Evolutionary conservation across 1,140 invertebrate species (phyloP).

Genomic region (Pseudomyrmex pallidus): DNA sequence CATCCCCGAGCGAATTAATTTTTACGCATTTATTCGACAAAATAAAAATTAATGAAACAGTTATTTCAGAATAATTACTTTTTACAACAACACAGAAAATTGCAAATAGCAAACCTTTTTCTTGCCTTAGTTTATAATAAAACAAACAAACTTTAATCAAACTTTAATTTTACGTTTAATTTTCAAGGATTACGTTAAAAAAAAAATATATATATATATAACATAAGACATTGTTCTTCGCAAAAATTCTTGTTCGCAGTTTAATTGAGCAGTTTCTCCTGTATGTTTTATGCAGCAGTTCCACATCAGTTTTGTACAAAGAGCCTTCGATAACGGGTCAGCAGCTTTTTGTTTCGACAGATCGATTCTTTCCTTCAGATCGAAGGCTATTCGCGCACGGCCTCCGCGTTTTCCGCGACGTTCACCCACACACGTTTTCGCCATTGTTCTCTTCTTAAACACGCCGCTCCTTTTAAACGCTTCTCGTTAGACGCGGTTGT

Average conservation of each 20-base stretch:
- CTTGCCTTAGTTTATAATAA: too few relatives aligned
- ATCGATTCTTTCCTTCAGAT: conserved; percentile 31
- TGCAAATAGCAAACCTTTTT: too few relatives aligned
- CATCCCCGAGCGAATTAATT: conserved; percentile 10
- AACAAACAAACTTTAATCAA: neutral
- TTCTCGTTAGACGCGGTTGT: conserved; percentile 46
- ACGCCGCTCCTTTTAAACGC: conserved; percentile 53
- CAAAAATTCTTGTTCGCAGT: neutral
- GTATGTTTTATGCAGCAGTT: neutral
- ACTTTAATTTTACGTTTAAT: neutral
- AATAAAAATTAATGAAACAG: neutral
- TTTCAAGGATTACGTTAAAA: too few relatives aligned
- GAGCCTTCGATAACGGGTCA: neutral
- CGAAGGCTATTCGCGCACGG: conserved; percentile 32
- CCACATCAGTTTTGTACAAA: neutral
- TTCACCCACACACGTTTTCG: conserved; percentile 51
- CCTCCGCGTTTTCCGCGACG: conserved; percentile 48
- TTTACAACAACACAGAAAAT: neutral
- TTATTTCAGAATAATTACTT: neutral
- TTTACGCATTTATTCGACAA: neutral
- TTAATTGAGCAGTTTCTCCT: neutral
- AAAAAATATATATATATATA: too few relatives aligned
- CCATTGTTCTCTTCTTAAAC: conserved; percentile 58
- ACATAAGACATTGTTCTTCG: neutral
- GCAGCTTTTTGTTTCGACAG: conserved; percentile 1